Percentiles rank a stretch among this genome's conserved stretches.
These are phyloP conservation scores for Agriopis leucophaearia DNA, from an alignment of 2,888 invertebrate genomes.

Conservation along the genomic window DNA sequence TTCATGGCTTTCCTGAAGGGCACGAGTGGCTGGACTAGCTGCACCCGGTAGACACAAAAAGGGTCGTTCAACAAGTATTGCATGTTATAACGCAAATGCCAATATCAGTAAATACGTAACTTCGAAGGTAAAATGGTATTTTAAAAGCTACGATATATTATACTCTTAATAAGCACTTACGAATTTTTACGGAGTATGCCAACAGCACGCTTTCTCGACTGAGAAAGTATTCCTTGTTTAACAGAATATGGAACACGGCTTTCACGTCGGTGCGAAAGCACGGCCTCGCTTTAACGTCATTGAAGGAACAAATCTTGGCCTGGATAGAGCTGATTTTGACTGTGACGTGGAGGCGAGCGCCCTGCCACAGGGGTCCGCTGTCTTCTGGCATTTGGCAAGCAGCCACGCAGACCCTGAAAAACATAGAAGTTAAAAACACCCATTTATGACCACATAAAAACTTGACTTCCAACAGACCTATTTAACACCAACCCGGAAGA, in stretches of 20 bases:
- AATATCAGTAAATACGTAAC: too few relatives aligned
- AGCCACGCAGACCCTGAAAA: conserved; percentile 73
- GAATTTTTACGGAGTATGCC: conserved; percentile 62
- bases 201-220: conserved; percentile 53
- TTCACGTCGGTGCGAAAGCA: conserved; percentile 64
- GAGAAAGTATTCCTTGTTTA: conserved; percentile 60
- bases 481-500: too few relatives aligned
- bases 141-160: neutral
- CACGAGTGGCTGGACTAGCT: too few relatives aligned
- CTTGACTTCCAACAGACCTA: too few relatives aligned
- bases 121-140: too few relatives aligned
- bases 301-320: conserved; percentile 50
- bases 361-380: conserved; percentile 62
- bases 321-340: conserved; percentile 48
- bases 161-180: conserved; percentile 57
- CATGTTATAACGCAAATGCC: too few relatives aligned
- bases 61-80: too few relatives aligned
- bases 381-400: conserved; percentile 72
- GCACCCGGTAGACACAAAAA: too few relatives aligned
- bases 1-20: too few relatives aligned
- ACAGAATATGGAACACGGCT: conserved; percentile 58
- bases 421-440: neutral
- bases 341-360: conserved; percentile 61
- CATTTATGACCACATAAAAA: neutral
- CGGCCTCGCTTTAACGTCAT: conserved; percentile 50